phyloP scores from a whole-genome alignment of 2,113 vertebrate genomes.

The Atlantisia rogersi region DNA sequence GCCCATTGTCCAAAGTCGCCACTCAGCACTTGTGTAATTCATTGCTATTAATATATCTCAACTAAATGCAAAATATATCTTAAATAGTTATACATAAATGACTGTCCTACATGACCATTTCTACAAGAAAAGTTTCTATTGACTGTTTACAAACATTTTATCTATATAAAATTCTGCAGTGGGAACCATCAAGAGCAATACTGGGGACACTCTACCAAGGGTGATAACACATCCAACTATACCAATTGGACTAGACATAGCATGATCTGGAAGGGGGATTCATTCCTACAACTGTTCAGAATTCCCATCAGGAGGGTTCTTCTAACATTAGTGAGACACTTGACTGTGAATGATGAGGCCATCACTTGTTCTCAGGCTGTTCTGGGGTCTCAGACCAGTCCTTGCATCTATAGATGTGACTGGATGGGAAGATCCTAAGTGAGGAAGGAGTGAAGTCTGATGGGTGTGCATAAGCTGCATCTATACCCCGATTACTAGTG shows the following conservation, averaged over 20 bases:
- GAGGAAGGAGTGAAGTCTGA: neutral
- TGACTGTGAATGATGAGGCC: neutral
- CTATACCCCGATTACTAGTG: neutral
- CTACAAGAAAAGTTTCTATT: neutral
- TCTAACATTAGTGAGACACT: neutral
- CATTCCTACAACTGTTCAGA: neutral
- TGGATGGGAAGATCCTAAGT: neutral
- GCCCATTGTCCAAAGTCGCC: neutral
- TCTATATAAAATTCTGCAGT: neutral
- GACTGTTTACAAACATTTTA: neutral
- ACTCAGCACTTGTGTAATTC: neutral
- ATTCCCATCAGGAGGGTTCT: neutral
- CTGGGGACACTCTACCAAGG: neutral
- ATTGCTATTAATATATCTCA: neutral
- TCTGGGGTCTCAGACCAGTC: neutral
- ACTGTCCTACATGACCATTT: neutral
- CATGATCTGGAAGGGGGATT: accelerated
- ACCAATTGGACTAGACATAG: neutral
- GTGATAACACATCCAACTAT: neutral
- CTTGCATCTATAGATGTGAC: neutral
- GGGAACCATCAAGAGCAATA: neutral
- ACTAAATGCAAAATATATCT: neutral
- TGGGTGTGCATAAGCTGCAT: neutral
- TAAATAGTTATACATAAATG: neutral
- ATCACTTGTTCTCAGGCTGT: neutral